A percentile compares a stretch with the other conserved stretches of the same genome.
These are phyloP conservation scores for Tricholauxania praeusta DNA, from an alignment of 2,888 invertebrate genomes.

Conservation along the genomic window DNA sequence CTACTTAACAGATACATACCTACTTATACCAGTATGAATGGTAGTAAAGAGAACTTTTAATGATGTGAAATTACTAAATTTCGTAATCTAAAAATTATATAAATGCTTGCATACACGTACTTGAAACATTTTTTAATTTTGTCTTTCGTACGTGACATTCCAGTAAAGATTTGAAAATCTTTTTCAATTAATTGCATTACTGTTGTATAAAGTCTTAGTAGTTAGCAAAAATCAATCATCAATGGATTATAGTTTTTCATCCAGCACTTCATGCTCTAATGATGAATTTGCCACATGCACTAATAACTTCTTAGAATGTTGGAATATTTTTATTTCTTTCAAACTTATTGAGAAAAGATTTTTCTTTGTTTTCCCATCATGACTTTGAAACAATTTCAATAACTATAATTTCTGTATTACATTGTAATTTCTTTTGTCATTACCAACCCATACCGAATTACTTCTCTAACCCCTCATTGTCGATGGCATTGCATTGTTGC, in stretches of 20 bases:
- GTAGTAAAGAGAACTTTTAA: too few species aligned
- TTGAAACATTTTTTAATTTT: too few species aligned
- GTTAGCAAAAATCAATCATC: constrained; percentile 15
- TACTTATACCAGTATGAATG: too few species aligned
- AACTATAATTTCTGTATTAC: not conserved
- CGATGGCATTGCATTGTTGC: not conserved
- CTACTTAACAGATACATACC: too few species aligned
- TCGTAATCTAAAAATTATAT: too few species aligned
- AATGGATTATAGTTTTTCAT: not conserved
- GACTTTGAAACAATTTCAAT: not conserved
- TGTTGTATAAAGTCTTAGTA: too few species aligned
- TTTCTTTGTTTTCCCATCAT: constrained; percentile 19
- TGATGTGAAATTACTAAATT: too few species aligned
- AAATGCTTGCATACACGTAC: too few species aligned
- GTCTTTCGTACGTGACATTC: not conserved
- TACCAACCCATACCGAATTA: too few species aligned
- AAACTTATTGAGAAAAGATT: constrained; percentile 7
- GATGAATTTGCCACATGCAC: not conserved
- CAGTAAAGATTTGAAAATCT: not conserved
- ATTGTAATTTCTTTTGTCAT: too few species aligned
- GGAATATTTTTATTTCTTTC: not conserved
- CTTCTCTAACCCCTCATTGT: not conserved
- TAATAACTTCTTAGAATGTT: not conserved
- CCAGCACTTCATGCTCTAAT: constrained; percentile 17
- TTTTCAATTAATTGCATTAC: too few species aligned